Evolutionary conservation across 2,888 invertebrate species (phyloP).

Genomic region (Drosophila kanekoi): DNA sequence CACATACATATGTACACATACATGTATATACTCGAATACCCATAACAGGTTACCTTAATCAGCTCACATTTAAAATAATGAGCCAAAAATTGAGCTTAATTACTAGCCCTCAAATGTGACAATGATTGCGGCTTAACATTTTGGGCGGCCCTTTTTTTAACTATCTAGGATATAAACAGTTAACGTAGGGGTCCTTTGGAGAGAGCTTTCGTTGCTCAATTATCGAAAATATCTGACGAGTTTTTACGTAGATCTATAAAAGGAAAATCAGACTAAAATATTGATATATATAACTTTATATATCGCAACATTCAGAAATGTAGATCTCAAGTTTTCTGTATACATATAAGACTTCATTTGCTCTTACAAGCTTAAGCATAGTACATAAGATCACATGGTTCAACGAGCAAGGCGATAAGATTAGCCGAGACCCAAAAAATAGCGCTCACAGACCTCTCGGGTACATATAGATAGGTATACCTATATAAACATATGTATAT

Average conservation of each 20-base stretch:
- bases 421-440: constrained; percentile 10
- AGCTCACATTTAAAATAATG: constrained; percentile 41
- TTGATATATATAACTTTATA: too few relatives aligned
- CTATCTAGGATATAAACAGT: too few relatives aligned
- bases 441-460: neutral
- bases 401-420: constrained; percentile 22
- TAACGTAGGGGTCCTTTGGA: too few relatives aligned
- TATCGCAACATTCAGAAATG: too few relatives aligned
- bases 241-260: too few relatives aligned
- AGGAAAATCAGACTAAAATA: too few relatives aligned
- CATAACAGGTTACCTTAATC: constrained; percentile 38
- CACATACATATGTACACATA: neutral
- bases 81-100: constrained; percentile 36
- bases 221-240: too few relatives aligned
- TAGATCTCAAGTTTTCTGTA: neutral
- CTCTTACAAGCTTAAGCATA: neutral
- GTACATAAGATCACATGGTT: constrained; percentile 8
- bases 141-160: neutral
- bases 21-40: neutral
- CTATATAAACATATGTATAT: neutral
- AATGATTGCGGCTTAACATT: constrained; percentile 35
- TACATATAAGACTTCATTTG: neutral
- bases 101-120: constrained; percentile 16
- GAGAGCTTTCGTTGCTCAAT: too few relatives aligned
- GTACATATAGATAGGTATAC: neutral